Evolutionary conservation across 2,888 invertebrate species (phyloP).

Genomic region (Caenorhabditis auriculariae): DNA sequence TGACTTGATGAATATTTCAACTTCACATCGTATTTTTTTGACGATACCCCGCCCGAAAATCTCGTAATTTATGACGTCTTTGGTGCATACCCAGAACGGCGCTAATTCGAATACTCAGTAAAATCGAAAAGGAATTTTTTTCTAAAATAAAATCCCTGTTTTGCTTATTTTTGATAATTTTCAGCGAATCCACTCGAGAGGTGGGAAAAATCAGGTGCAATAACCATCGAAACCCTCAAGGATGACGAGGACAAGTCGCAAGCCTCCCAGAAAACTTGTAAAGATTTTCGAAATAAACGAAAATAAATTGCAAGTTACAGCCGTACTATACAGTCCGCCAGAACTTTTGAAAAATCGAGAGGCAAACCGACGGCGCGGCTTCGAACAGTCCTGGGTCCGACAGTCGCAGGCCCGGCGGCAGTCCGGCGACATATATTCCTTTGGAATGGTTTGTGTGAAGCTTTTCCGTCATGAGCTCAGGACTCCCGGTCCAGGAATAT

Average conservation of each 20-base stretch:
- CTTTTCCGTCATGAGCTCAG: too few relatives aligned
- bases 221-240: constrained; percentile 46
- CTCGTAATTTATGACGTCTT: too few relatives aligned
- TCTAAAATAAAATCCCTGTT: too few relatives aligned
- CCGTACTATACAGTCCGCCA: constrained; percentile 48
- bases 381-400: constrained; percentile 55
- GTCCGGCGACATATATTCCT: constrained; percentile 58
- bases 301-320: constrained; percentile 1
- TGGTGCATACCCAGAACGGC: too few relatives aligned
- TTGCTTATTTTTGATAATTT: not conserved
- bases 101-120: too few relatives aligned
- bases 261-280: constrained; percentile 50
- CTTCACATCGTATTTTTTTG: too few relatives aligned
- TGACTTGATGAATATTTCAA: too few relatives aligned
- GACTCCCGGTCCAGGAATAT: too few relatives aligned
- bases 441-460: constrained; percentile 57
- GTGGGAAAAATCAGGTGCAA: constrained; percentile 59
- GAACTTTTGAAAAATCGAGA: constrained; percentile 53
- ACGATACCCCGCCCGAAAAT: too few relatives aligned
- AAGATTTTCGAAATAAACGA: not conserved
- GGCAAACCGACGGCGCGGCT: constrained; percentile 43
- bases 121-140: too few relatives aligned
- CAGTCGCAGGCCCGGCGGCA: constrained; percentile 47
- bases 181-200: constrained; percentile 55
- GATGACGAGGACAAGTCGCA: constrained; percentile 55